phyloP scores from a whole-genome alignment of 2,888 invertebrate species.

The Thyatira batis region DNA sequence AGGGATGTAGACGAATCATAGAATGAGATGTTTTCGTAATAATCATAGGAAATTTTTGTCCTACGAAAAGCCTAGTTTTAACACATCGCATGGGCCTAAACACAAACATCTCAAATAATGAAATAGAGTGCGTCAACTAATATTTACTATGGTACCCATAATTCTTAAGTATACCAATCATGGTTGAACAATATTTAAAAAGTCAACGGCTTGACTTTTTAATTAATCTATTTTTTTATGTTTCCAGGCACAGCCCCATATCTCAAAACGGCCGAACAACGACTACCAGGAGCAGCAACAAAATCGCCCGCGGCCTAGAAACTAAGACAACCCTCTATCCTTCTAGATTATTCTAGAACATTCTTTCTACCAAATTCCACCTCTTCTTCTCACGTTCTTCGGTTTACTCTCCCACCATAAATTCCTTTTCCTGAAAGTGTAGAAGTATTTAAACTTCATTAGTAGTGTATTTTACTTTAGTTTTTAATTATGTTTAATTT shows the following conservation, averaged over 20 bases:
- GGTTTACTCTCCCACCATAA: slow-evolving; percentile 38
- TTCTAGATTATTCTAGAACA: slow-evolving; percentile 19
- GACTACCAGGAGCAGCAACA: slow-evolving; percentile 51
- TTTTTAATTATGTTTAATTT: slow-evolving; percentile 41
- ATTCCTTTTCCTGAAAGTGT: slow-evolving; percentile 22
- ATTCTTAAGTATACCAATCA: too few relatives aligned
- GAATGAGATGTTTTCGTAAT: too few relatives aligned
- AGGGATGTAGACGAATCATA: too few relatives aligned
- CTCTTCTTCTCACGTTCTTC: slow-evolving; percentile 17
- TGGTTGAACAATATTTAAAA: too few relatives aligned
- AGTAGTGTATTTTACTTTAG: slow-evolving; percentile 45
- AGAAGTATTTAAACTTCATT: slow-evolving; percentile 39
- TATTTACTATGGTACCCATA: too few relatives aligned
- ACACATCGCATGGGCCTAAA: too few relatives aligned
- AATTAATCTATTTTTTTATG: not conserved
- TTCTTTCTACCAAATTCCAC: slow-evolving; percentile 27
- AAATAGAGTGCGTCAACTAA: too few relatives aligned
- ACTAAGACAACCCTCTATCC: slow-evolving; percentile 36
- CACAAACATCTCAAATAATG: too few relatives aligned
- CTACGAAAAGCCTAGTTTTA: too few relatives aligned
- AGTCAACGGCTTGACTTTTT: too few relatives aligned
- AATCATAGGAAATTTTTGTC: too few relatives aligned
- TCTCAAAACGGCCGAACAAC: slow-evolving; percentile 47
- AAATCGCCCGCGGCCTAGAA: slow-evolving; percentile 57
- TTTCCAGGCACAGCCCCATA: slow-evolving; percentile 50